These are phyloP conservation scores for Tetragonula clypearis DNA, from an alignment of 1,140 invertebrate species.

Conservation along the genomic window DNA sequence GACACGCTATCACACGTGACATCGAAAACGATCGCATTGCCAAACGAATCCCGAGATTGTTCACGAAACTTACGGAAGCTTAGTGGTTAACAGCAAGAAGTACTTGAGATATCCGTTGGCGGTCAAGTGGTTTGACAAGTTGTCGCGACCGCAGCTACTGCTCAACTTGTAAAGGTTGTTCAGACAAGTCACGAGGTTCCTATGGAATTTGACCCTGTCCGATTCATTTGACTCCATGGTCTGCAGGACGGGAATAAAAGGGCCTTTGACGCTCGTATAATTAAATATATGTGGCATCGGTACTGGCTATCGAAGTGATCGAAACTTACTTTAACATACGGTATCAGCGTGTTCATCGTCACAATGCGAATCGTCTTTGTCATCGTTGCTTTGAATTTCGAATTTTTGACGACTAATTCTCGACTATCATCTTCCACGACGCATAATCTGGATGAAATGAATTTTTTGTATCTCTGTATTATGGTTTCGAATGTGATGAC, in stretches of 20 bases:
- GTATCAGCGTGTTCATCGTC: constrained; percentile 53
- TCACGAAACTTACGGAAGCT: constrained; percentile 52
- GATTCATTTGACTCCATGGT: constrained; percentile 16
- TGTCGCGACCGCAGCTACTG: constrained; percentile 34
- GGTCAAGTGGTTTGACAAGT: constrained; percentile 64
- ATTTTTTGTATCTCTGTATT: background rate
- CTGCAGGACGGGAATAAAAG: constrained; percentile 36
- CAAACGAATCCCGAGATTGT: background rate
- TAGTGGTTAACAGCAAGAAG: constrained; percentile 46
- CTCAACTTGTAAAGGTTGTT: constrained; percentile 53
- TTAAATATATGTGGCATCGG: constrained; percentile 27
- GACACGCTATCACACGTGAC: no score
- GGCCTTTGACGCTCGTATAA: constrained; percentile 3
- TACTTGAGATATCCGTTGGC: constrained; percentile 64
- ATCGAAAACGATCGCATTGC: background rate
- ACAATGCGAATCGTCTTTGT: constrained; percentile 15
- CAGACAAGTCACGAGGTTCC: constrained; percentile 50
- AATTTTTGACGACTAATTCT: background rate
- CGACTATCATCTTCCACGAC: background rate
- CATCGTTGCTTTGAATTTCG: background rate
- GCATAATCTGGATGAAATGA: constrained; percentile 31
- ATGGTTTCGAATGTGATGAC: background rate
- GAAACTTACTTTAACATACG: constrained; percentile 56
- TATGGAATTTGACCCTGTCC: constrained; percentile 37
- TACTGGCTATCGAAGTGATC: background rate